These are phyloP conservation scores for Lasiommata megera DNA, from an alignment of 2,888 invertebrate species.

Conservation along the genomic window DNA sequence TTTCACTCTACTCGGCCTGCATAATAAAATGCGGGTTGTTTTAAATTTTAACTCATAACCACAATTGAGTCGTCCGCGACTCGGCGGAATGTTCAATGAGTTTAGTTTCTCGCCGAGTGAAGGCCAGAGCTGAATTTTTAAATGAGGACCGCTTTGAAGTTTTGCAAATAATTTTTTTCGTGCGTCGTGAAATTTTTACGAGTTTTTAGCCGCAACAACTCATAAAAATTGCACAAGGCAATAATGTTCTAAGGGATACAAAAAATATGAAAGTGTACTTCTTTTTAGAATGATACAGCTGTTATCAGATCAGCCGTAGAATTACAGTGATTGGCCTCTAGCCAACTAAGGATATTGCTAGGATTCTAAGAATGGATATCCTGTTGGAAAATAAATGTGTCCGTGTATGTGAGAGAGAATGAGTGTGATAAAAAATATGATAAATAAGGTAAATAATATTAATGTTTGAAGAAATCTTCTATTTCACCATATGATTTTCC, in stretches of 20 bases:
- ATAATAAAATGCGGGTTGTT: neutral
- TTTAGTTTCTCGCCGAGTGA: neutral
- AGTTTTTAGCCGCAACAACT: neutral
- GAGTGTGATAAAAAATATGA: too few species aligned
- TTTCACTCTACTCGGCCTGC: neutral
- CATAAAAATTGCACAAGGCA: neutral
- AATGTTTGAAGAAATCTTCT: too few species aligned
- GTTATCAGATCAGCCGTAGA: too few species aligned
- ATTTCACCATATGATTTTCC: too few species aligned
- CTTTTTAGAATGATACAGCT: neutral
- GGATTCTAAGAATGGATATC: too few species aligned
- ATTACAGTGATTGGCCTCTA: too few species aligned
- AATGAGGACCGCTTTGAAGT: constrained; percentile 17
- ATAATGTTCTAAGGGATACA: neutral
- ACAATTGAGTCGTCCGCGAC: constrained; percentile 1
- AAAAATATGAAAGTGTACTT: neutral
- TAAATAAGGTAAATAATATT: too few species aligned
- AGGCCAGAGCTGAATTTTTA: constrained; percentile 6
- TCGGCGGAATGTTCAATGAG: neutral
- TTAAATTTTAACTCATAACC: constrained; percentile 16
- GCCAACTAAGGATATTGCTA: too few species aligned
- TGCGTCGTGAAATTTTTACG: constrained; percentile 10
- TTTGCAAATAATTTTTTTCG: constrained; percentile 10
- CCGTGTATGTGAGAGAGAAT: too few species aligned
- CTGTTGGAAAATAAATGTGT: too few species aligned